phyloP scores from a whole-genome alignment of 1,140 invertebrate species.

The Macrobrachium rosenbergii region DNA sequence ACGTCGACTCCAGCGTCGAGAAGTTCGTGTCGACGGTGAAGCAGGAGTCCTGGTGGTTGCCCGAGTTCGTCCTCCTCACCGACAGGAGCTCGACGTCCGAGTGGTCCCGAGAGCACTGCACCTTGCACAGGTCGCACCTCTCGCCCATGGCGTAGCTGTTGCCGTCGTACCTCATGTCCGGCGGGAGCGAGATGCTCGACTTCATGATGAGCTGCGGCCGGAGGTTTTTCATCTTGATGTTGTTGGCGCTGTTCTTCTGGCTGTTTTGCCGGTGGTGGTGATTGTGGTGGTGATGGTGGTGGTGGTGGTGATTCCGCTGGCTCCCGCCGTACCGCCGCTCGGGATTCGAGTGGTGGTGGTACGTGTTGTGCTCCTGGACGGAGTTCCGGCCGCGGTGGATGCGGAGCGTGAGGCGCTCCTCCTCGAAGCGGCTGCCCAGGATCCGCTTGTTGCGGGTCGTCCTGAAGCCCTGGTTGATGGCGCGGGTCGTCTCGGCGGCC shows the following conservation, averaged over 20 bases:
- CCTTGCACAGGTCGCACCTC: slow-evolving; percentile 44
- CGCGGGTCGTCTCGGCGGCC: slow-evolving; percentile 88
- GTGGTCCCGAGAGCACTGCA: slow-evolving; percentile 30
- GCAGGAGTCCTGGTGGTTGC: slow-evolving; percentile 25
- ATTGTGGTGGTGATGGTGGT: slow-evolving; percentile 27
- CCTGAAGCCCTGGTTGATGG: slow-evolving; percentile 92
- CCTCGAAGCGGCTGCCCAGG: slow-evolving; percentile 68
- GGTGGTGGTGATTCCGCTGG: neutral
- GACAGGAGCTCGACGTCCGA: slow-evolving; percentile 22
- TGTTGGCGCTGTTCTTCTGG: slow-evolving; percentile 22
- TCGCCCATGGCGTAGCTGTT: slow-evolving; percentile 27
- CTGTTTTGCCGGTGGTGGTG: slow-evolving; percentile 14
- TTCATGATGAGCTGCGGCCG: slow-evolving; percentile 55
- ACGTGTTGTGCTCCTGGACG: slow-evolving; percentile 53
- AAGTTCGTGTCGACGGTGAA: slow-evolving; percentile 49
- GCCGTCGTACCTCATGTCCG: slow-evolving; percentile 37
- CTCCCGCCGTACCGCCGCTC: too few species aligned
- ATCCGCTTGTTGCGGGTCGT: slow-evolving; percentile 81
- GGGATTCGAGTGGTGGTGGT: slow-evolving; percentile 27
- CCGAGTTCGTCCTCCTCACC: neutral
- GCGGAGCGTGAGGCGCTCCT: slow-evolving; percentile 89
- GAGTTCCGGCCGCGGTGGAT: slow-evolving; percentile 85
- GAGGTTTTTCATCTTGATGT: slow-evolving; percentile 50
- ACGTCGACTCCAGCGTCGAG: slow-evolving; percentile 20
- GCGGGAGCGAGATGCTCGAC: slow-evolving; percentile 43